These are phyloP conservation scores for Drosophila affinis DNA, from an alignment of 2,888 invertebrate species.

Conservation along the genomic window DNA sequence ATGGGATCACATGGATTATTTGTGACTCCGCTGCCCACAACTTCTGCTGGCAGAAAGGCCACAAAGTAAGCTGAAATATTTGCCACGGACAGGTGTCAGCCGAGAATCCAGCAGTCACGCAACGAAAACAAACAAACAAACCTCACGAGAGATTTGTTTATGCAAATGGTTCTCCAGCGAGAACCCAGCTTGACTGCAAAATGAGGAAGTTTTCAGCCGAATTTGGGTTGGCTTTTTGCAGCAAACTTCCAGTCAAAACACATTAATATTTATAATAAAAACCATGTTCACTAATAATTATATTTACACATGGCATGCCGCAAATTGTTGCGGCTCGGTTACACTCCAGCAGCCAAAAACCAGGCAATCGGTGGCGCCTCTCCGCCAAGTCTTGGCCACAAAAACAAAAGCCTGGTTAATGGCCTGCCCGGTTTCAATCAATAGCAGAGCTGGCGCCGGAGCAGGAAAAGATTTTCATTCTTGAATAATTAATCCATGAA, in stretches of 20 bases:
- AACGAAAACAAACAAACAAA: slow-evolving; percentile 30
- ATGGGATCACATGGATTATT: slow-evolving; percentile 19
- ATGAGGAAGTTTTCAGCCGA: slow-evolving; percentile 24
- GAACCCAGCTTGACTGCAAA: slow-evolving; percentile 20
- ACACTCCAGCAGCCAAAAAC: slow-evolving; percentile 50
- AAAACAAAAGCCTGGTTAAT: slow-evolving; percentile 30
- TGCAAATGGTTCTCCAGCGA: slow-evolving; percentile 38
- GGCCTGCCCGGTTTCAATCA: slow-evolving; percentile 28
- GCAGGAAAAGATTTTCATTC: slow-evolving; percentile 39
- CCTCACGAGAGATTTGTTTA: slow-evolving; percentile 42
- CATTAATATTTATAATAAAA: slow-evolving; percentile 49
- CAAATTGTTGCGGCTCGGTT: slow-evolving; percentile 40
- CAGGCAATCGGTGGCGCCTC: slow-evolving; percentile 24
- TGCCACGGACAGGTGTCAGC: slow-evolving; percentile 65
- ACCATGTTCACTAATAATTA: slow-evolving; percentile 44
- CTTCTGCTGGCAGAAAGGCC: slow-evolving; percentile 34
- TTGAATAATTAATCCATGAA: slow-evolving; percentile 32
- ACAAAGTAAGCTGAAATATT: slow-evolving; percentile 54
- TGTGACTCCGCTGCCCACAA: slow-evolving; percentile 39
- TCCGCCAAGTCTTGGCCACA: slow-evolving; percentile 9
- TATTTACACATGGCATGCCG: slow-evolving; percentile 40
- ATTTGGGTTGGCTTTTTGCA: slow-evolving; percentile 9
- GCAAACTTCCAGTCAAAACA: background rate
- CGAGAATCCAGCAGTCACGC: slow-evolving; percentile 35
- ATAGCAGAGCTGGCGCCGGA: slow-evolving; percentile 18